phyloP scores from a whole-genome alignment of 1,140 invertebrate species.

The Bombyx mori region DNA sequence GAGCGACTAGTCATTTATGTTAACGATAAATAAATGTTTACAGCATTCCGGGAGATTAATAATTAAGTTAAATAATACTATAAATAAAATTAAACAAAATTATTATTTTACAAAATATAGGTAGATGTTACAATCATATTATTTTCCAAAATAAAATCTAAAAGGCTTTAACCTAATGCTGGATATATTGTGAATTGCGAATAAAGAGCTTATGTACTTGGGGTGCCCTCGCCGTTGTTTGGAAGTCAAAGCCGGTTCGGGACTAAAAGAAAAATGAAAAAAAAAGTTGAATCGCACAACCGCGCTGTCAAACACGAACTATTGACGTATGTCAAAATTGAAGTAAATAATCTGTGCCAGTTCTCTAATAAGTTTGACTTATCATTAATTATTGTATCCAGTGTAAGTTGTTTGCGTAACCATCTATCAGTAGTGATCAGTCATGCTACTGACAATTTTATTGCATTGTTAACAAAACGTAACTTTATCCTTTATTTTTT shows the following conservation, averaged over 20 bases:
- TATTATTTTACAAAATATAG: not conserved
- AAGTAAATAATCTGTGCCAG: too few relatives aligned
- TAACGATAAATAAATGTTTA: not conserved
- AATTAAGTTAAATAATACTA: not conserved
- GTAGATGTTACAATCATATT: not conserved
- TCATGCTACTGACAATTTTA: too few relatives aligned
- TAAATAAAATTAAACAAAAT: not conserved
- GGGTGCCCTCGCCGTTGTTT: constrained; percentile 15
- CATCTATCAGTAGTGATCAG: too few relatives aligned
- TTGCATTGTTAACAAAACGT: too few relatives aligned
- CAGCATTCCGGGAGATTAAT: not conserved
- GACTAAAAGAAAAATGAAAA: constrained; percentile 3
- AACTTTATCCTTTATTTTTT: too few relatives aligned
- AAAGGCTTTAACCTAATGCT: constrained; percentile 22
- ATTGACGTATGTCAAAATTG: too few relatives aligned
- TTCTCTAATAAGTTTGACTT: too few relatives aligned
- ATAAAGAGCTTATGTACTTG: constrained; percentile 37
- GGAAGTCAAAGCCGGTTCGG: not conserved
- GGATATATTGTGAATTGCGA: constrained; percentile 49
- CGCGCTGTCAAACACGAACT: too few relatives aligned
- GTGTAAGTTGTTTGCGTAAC: too few relatives aligned
- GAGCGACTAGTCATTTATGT: too few relatives aligned
- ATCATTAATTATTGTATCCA: too few relatives aligned
- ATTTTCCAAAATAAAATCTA: constrained; percentile 16
- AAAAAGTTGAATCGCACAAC: not conserved